phyloP scores from a whole-genome alignment of 2,888 invertebrate genomes.

The Archips xylosteana region DNA sequence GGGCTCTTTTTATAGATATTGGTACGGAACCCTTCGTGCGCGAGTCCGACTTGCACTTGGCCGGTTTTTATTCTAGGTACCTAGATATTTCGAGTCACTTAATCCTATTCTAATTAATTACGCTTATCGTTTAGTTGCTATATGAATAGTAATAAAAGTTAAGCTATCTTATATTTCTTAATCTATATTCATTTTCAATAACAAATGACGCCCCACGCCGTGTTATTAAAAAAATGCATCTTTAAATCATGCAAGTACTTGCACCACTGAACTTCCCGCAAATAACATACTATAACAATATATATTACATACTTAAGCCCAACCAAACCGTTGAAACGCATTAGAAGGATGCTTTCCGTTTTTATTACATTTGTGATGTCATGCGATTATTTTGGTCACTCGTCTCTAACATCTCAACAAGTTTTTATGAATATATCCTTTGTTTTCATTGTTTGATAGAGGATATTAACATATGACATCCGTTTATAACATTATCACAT shows the following conservation, averaged over 20 bases:
- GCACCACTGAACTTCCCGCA: too few relatives aligned
- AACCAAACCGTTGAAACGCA: too few relatives aligned
- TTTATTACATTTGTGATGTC: too few relatives aligned
- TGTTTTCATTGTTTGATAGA: neutral
- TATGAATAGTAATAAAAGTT: neutral
- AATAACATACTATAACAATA: too few relatives aligned
- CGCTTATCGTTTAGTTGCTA: slow-evolving; percentile 1
- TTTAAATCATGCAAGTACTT: neutral
- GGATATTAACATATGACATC: slow-evolving; percentile 21
- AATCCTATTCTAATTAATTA: neutral
- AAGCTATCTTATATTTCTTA: neutral
- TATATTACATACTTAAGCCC: too few relatives aligned
- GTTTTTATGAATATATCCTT: neutral
- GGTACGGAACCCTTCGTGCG: too few relatives aligned
- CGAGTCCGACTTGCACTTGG: too few relatives aligned
- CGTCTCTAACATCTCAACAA: neutral
- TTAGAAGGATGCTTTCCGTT: too few relatives aligned
- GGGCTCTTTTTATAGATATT: too few relatives aligned
- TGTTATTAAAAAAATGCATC: neutral
- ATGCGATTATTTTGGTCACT: neutral
- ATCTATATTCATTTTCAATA: neutral
- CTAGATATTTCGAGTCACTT: neutral
- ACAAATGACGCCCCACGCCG: slow-evolving; percentile 9
- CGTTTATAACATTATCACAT: slow-evolving; percentile 33
- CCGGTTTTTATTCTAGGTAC: neutral